These are phyloP conservation scores for Bibio marci DNA, from an alignment of 2,888 invertebrate genomes.

Conservation along the genomic window DNA sequence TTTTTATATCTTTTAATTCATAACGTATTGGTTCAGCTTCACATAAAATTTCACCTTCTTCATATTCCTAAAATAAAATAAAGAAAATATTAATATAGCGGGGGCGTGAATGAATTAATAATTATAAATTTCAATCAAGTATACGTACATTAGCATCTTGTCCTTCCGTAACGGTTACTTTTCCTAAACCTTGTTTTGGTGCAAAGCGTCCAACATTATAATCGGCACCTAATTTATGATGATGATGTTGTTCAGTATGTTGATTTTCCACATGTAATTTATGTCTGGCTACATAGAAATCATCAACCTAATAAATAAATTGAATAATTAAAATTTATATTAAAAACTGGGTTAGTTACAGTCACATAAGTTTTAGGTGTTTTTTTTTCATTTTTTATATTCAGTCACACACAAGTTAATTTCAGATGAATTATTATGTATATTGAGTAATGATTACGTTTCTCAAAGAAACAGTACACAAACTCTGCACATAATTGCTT, in stretches of 20 bases:
- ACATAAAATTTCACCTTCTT: conserved; percentile 56
- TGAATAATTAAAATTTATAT: no score
- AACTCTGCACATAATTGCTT: no score
- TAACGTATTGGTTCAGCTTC: conserved; percentile 67
- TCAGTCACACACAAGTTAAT: no score
- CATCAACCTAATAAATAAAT: conserved; percentile 5
- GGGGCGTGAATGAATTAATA: no score
- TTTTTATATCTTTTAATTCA: conserved; percentile 48
- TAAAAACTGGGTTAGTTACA: no score
- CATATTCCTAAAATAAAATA: conserved; percentile 24
- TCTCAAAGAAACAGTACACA: no score
- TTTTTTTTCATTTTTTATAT: no score
- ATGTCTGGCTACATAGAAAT: conserved; percentile 32
- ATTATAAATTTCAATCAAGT: conserved; percentile 17
- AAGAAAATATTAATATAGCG: conserved; percentile 13
- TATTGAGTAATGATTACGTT: no score
- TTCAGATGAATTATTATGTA: no score
- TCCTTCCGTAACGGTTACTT: conserved; percentile 48
- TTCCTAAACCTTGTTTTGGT: conserved; percentile 45
- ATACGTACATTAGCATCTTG: conserved; percentile 25
- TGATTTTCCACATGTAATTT: conserved; percentile 16
- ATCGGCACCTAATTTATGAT: conserved; percentile 20
- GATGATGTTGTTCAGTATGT: conserved; percentile 7
- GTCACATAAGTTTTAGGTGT: no score
- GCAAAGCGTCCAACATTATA: conserved; percentile 50